Conservation (phyloP, 2,113 vertebrate species). For the Dasyurus viverrinus region DNA sequence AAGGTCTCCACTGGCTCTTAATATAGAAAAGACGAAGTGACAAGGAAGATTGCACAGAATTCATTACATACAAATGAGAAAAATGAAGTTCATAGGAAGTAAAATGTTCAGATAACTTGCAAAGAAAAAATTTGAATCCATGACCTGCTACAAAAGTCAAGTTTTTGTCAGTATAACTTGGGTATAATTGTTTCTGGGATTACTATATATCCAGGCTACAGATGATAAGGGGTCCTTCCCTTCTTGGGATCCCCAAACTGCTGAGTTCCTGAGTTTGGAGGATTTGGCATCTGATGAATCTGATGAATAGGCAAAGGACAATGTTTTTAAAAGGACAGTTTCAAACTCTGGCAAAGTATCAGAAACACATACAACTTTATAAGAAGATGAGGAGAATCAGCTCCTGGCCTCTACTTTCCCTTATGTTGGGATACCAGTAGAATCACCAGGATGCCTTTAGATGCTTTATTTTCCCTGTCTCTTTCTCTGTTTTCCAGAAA, state of each 20-base stretch:
- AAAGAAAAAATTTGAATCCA: neutral
- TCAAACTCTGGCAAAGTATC: neutral
- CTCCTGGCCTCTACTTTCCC: neutral
- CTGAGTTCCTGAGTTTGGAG: neutral
- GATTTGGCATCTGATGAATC: neutral
- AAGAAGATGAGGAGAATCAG: neutral
- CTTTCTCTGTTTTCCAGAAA: neutral
- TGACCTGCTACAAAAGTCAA: neutral
- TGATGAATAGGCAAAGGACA: neutral
- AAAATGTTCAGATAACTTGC: neutral
- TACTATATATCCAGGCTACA: neutral
- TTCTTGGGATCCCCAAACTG: neutral
- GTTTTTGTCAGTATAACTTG: neutral
- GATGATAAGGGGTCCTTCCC: neutral
- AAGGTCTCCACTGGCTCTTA: neutral
- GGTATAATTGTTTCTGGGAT: neutral
- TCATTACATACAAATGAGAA: neutral
- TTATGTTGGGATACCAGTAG: neutral
- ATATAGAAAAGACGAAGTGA: neutral
- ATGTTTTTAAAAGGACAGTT: neutral
- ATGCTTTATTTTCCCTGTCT: neutral
- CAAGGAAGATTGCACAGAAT: neutral
- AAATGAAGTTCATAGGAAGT: neutral
- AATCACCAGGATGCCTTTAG: neutral
- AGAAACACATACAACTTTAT: neutral